A percentile compares a stretch with the other conserved stretches of the same genome.
These are phyloP conservation scores for Liolophura sinensis DNA, from an alignment of 1,140 invertebrate genomes.

Conservation along the genomic window DNA sequence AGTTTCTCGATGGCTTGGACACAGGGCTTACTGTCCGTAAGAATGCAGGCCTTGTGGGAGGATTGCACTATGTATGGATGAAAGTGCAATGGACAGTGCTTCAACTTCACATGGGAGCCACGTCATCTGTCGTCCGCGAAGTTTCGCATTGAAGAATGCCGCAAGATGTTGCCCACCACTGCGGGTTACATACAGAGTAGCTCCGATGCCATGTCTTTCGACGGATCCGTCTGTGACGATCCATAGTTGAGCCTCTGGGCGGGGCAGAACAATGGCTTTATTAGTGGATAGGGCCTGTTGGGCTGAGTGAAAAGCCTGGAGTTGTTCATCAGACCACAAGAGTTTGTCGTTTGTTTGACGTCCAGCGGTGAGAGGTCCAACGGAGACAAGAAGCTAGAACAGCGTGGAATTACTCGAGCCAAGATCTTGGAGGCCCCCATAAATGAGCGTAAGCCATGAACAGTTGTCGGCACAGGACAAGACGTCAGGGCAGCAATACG, in stretches of 20 bases:
- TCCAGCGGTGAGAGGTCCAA: no score
- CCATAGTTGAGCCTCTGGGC: slow-evolving; percentile 3
- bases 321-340: no score
- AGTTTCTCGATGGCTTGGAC: slow-evolving; percentile 25
- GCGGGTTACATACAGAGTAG: slow-evolving; percentile 29
- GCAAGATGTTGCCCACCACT: slow-evolving; percentile 11
- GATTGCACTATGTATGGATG: slow-evolving; percentile 14
- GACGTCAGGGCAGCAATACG: slow-evolving; percentile 11
- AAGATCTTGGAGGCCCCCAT: no score
- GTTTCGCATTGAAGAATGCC: slow-evolving; percentile 23
- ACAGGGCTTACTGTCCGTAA: slow-evolving; percentile 20
- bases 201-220: slow-evolving; percentile 7
- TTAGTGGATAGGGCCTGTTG: no score
- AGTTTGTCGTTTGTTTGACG: no score
- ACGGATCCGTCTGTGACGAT: slow-evolving; percentile 20
- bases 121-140: slow-evolving; percentile 14
- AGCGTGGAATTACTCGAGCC: no score
- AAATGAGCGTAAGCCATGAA: slow-evolving; percentile 11
- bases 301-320: no score
- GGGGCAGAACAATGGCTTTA: no score
- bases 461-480: slow-evolving; percentile 15
- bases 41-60: neutral
- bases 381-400: no score
- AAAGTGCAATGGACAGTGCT: slow-evolving; percentile 23
- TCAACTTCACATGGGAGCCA: slow-evolving; percentile 32